A percentile compares a stretch with the other conserved stretches of the same genome.
Conservation (phyloP, 1,140 invertebrate genomes). For the Drosophila ironensis region DNA sequence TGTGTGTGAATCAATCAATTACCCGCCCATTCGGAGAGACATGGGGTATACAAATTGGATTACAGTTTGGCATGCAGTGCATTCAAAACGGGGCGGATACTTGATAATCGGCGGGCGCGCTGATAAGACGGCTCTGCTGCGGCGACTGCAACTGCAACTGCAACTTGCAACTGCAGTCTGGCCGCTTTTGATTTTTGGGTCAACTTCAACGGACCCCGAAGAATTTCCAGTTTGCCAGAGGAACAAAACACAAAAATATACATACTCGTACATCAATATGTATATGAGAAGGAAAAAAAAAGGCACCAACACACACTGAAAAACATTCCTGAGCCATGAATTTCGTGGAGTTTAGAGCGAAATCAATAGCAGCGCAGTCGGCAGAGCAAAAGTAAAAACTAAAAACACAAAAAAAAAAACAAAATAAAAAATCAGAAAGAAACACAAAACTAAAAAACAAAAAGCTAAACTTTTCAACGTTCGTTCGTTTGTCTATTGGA, state of each 20-base stretch:
- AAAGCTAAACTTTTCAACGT: constrained; percentile 27
- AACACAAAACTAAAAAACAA: not conserved
- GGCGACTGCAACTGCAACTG: constrained; percentile 2
- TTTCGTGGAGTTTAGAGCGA: not conserved
- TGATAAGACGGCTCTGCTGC: constrained; percentile 18
- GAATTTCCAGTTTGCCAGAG: constrained; percentile 70
- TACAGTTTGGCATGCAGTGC: constrained; percentile 31
- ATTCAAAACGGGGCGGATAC: constrained; percentile 33
- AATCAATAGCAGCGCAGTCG: not conserved
- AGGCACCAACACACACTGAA: not conserved
- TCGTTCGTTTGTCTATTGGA: constrained; percentile 21
- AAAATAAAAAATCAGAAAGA: not conserved
- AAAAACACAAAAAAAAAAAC: not conserved
- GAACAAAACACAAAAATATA: not conserved
- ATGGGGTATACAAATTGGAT: constrained; percentile 6
- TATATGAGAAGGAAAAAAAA: not conserved
- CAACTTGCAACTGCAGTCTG: constrained; percentile 7
- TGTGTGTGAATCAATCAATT: constrained; percentile 8
- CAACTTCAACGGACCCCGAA: constrained; percentile 46
- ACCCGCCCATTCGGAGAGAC: constrained; percentile 7
- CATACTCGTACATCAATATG: not conserved
- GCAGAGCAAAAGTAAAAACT: not conserved
- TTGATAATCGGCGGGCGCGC: not conserved
- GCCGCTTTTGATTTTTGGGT: constrained; percentile 61
- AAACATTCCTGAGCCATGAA: not conserved